Evolutionary conservation across 2,797 vertebrate genomes (phyloP).

Genomic region (Enteromius viviparus): DNA sequence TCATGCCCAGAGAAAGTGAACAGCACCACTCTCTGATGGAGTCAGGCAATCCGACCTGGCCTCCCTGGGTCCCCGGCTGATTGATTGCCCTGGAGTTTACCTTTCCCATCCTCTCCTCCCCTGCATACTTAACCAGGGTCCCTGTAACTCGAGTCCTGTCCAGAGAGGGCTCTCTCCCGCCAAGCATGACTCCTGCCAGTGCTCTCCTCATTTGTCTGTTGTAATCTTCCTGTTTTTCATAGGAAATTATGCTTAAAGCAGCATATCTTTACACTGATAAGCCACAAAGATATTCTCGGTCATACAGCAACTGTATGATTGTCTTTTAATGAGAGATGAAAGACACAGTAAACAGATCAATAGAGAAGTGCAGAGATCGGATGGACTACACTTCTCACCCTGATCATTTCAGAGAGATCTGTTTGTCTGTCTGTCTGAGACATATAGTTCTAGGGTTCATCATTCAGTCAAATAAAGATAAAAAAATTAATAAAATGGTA

Average conservation of each 20-base stretch:
- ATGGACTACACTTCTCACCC: constrained; percentile 50
- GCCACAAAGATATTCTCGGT: background rate
- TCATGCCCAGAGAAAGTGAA: constrained; percentile 56
- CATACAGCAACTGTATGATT: constrained; percentile 33
- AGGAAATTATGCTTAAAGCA: constrained; percentile 47
- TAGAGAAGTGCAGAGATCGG: constrained; percentile 43
- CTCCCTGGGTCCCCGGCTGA: constrained; percentile 59
- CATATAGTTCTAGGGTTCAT: background rate
- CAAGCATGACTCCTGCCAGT: constrained; percentile 18
- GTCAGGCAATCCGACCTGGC: constrained; percentile 70
- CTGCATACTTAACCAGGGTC: constrained; percentile 68
- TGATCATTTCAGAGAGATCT: constrained; percentile 28
- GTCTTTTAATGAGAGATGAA: constrained; percentile 32
- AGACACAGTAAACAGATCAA: constrained; percentile 52
- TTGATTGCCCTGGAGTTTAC: constrained; percentile 73
- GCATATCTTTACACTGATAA: constrained; percentile 47
- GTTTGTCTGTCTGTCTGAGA: background rate
- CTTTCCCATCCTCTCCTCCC: constrained; percentile 76
- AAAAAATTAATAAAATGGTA: background rate
- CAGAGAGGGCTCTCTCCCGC: constrained; percentile 45
- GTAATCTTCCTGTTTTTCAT: constrained; percentile 46
- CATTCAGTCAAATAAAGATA: background rate
- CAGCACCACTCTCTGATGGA: constrained; percentile 37
- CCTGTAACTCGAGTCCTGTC: constrained; percentile 67
- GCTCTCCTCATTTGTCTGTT: constrained; percentile 27